Evolutionary conservation across 2,113 vertebrate species (phyloP).

Genomic region (Sylvietta virens): DNA sequence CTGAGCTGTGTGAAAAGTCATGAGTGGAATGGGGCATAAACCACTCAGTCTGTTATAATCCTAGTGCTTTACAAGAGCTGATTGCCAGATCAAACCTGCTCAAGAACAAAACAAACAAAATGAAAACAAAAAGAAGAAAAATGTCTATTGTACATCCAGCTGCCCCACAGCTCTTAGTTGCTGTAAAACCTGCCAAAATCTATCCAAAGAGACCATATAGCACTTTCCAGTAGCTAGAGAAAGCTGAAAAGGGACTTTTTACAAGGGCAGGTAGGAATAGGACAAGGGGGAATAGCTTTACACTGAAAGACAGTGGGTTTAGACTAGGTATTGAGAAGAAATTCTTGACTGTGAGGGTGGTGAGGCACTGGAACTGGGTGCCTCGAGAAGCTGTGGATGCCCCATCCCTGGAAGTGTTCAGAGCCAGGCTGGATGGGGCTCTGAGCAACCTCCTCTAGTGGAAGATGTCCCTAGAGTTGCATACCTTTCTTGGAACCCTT

Average conservation of each 20-base stretch:
- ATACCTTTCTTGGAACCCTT: not conserved
- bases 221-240: not conserved
- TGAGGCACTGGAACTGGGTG: not conserved
- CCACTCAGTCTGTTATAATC: not conserved
- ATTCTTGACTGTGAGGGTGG: not conserved
- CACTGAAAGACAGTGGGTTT: not conserved
- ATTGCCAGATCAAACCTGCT: not conserved
- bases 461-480: not conserved
- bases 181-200: not conserved
- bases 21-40: not conserved
- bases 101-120: not conserved
- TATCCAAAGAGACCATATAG: not conserved
- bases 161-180: not conserved
- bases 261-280: not conserved
- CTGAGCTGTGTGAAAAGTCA: not conserved
- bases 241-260: not conserved
- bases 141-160: not conserved
- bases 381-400: not conserved
- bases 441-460: not conserved
- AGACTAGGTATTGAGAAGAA: not conserved
- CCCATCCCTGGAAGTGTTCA: not conserved
- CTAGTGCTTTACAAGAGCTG: not conserved
- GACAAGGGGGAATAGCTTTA: not conserved
- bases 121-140: not conserved
- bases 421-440: not conserved